A percentile compares a stretch with the other conserved stretches of the same genome.
These are phyloP conservation scores for Vulpes lagopus DNA, from an alignment of 2,113 vertebrate species.

Conservation along the genomic window DNA sequence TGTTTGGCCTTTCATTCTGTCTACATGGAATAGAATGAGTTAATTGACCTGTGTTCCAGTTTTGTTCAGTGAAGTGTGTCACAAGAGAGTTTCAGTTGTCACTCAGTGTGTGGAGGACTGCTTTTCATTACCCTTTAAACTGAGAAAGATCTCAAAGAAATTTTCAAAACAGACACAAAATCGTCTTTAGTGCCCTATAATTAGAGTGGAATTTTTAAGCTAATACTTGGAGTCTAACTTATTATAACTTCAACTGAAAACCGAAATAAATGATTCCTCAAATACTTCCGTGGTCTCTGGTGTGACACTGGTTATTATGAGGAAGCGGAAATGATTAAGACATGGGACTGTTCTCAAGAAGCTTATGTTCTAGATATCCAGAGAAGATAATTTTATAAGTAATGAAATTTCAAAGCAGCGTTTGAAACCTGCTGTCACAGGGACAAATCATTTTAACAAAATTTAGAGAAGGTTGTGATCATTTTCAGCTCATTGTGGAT, in stretches of 20 bases:
- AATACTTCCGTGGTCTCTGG: not conserved
- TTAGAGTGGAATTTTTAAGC: slow-evolving; percentile 5
- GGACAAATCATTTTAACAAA: not conserved
- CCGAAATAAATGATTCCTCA: not conserved
- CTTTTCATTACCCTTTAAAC: not conserved
- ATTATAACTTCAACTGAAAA: not conserved
- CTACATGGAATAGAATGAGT: not conserved
- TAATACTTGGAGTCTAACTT: not conserved
- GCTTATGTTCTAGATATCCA: not conserved
- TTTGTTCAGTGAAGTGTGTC: not conserved
- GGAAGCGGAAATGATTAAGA: not conserved
- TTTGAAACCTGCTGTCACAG: not conserved
- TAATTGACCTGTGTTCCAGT: not conserved
- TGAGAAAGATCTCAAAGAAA: slow-evolving; percentile 28
- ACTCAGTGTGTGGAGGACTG: not conserved
- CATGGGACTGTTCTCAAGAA: not conserved
- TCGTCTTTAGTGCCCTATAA: not conserved
- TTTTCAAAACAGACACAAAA: not conserved
- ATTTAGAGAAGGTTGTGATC: not conserved
- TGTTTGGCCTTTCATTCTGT: not conserved
- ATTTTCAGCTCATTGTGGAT: not conserved
- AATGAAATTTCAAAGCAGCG: not conserved
- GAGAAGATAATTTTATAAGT: not conserved
- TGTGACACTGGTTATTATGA: not conserved
- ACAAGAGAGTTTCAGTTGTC: not conserved